Evolutionary conservation across 1,140 invertebrate genomes (phyloP).

Genomic region (Tetraneura akinire): DNA sequence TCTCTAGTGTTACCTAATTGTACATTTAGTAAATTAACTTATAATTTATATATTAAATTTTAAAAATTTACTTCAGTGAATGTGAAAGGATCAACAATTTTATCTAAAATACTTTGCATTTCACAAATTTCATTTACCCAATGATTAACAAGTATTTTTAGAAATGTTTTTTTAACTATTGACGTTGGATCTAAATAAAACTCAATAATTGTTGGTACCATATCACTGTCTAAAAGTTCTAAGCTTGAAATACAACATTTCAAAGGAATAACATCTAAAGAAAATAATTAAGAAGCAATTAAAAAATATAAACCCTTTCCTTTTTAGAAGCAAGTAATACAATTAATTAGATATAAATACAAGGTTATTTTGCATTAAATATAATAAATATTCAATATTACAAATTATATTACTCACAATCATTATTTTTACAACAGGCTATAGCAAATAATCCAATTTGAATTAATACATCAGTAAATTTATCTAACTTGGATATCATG

Average conservation of each 20-base stretch:
- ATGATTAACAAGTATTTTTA: slow-evolving; percentile 40
- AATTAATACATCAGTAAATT: slow-evolving; percentile 39
- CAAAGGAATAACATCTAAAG: slow-evolving; percentile 37
- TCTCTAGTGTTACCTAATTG: slow-evolving; percentile 33
- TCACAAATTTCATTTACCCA: slow-evolving; percentile 36
- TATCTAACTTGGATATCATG: slow-evolving; percentile 31
- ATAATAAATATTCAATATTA: background rate
- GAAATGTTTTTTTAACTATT: slow-evolving; percentile 27
- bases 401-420: slow-evolving; percentile 28
- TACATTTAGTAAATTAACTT: background rate
- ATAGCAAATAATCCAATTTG: slow-evolving; percentile 45
- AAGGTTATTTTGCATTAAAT: background rate
- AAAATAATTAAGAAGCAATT: background rate
- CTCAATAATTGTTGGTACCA: slow-evolving; percentile 38
- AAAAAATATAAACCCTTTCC: no score
- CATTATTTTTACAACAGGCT: slow-evolving; percentile 34
- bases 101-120: slow-evolving; percentile 19
- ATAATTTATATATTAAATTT: background rate
- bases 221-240: slow-evolving; percentile 38
- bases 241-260: slow-evolving; percentile 46
- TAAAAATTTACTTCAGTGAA: slow-evolving; percentile 35
- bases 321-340: no score
- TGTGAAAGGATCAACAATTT: slow-evolving; percentile 29
- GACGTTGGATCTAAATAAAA: slow-evolving; percentile 48
- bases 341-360: no score